Evolutionary conservation across 2,888 invertebrate genomes (phyloP), one percentile per base, ranked within the genome.

Genomic region (Plagodis dolabraria): DNA sequence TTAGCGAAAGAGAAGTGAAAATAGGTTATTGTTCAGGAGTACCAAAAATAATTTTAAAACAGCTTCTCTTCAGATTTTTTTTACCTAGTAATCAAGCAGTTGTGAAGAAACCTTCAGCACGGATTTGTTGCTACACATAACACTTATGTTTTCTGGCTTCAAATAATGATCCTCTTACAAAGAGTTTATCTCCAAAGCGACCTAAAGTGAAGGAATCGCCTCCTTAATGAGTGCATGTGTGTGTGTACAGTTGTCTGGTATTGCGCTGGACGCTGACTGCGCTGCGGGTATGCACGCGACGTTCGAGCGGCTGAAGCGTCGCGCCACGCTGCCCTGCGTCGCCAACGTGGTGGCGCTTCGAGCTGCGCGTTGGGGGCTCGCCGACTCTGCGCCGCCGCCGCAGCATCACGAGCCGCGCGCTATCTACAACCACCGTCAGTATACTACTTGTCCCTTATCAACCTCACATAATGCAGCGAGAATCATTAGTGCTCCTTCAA

Each of bases 381-480:
- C 86, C 70, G 91, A 89, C 68, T 72, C 79, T 61, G 83, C 81
- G 65, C 77, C 73, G 63, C 63, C 68, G 49, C 48, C 53, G 12
- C 55, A 12, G 12, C 35, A 9, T 33, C 70, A 63, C 51, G 71
- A 63, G 55, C 58, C 65, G 44, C 63, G 68, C 35, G 75, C 74
- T 48, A 64, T 69, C 38, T 69, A 68, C 69, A 57, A 59, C 42
- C 47, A 54, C 47, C 33, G 62, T 63, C 11, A 65, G 60, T 66
- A 43, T 12, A 6, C 42, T 22, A 22, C 22, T 99, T 99, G 97
- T 64, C 96, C 95, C 78, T 96, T 96, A 75, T 98, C 97, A 93
- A 99, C 99, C 86, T 99, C 99, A 77, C 97, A 96, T 63, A 99
- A 99, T 10, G 98, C 99, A 33, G 97, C 98, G 50, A 99, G 93